Evolutionary conservation across 2,113 vertebrate species (phyloP).

Genomic region (Cyphomyrus plagiostoma): DNA sequence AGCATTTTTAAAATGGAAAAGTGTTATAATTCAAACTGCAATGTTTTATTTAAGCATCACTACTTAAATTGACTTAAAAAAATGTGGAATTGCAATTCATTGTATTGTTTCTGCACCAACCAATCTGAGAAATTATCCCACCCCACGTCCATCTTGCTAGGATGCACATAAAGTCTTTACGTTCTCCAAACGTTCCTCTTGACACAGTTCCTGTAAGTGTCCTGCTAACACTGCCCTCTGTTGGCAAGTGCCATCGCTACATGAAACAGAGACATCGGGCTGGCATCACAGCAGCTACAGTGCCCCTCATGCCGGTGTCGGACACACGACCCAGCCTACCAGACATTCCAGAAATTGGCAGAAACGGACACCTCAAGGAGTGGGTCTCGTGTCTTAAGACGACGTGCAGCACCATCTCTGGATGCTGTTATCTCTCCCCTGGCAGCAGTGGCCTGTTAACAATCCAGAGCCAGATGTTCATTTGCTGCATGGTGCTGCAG

Average conservation of each 20-base stretch:
- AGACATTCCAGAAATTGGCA: neutral
- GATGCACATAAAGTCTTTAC: neutral
- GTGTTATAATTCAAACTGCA: neutral
- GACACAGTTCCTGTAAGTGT: neutral
- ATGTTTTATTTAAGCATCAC: neutral
- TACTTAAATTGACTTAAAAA: neutral
- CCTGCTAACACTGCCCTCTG: neutral
- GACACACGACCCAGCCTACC: neutral
- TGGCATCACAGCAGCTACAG: neutral
- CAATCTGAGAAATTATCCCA: neutral
- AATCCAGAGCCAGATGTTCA: neutral
- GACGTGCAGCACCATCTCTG: neutral
- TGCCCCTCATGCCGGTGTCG: neutral
- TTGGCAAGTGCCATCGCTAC: neutral
- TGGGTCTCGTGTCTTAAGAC: neutral
- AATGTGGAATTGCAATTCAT: constrained; percentile 30
- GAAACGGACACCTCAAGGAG: neutral
- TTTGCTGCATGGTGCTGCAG: neutral
- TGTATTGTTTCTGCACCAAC: neutral
- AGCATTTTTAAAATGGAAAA: neutral
- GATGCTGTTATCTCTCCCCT: neutral
- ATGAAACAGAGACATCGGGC: neutral
- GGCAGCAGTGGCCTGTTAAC: neutral
- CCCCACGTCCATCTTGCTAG: neutral
- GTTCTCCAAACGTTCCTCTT: neutral